phyloP scores from a whole-genome alignment of 2,888 invertebrate species.

The Mayetiola destructor region DNA sequence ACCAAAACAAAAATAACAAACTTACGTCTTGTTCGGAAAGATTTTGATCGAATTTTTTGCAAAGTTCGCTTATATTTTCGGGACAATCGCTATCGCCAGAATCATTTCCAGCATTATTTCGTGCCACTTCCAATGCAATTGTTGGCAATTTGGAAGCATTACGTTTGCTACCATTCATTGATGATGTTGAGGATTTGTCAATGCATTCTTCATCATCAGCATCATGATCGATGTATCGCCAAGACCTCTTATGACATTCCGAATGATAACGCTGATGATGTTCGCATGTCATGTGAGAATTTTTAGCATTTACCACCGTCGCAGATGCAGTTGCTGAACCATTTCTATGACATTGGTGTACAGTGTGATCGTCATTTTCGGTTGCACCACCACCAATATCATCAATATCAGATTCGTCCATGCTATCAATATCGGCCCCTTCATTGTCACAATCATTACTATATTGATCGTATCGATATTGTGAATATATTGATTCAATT shows the following conservation, averaged over 20 bases:
- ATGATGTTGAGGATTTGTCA: no score
- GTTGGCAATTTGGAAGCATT: conserved; percentile 2
- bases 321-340: no score
- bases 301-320: no score
- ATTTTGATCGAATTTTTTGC: conserved; percentile 35
- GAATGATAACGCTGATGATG: no score
- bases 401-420: not conserved
- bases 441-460: not conserved
- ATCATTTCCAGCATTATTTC: conserved; percentile 36
- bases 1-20: not conserved
- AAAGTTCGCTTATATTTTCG: conserved; percentile 20
- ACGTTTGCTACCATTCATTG: no score
- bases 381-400: not conserved
- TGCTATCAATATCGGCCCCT: not conserved
- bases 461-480: no score
- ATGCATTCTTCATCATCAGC: not conserved
- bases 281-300: no score
- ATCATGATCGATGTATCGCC: conserved; percentile 1
- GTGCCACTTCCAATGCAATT: no score
- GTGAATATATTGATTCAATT: no score
- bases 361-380: conserved; percentile 6
- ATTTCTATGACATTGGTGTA: no score
- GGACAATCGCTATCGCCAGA: conserved; percentile 41
- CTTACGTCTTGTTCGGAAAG: conserved; percentile 16
- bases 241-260: no score